A percentile compares a stretch with the other conserved stretches of the same genome.
phyloP scores from a whole-genome alignment of 2,113 vertebrate species.

The Scatophagus argus region DNA sequence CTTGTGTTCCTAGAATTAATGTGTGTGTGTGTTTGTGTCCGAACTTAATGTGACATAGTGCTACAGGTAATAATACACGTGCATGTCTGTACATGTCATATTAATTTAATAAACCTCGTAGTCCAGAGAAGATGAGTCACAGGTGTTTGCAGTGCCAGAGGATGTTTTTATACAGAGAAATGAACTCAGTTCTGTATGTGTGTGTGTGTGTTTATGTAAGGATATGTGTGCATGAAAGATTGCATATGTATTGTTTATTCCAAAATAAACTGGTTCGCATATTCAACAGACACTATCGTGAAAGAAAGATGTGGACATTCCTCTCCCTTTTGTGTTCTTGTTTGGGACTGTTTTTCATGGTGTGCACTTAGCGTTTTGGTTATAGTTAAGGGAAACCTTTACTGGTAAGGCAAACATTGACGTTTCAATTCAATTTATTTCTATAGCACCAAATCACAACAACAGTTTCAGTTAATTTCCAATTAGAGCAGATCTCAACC shows the following conservation, averaged over 20 bases:
- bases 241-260: background rate
- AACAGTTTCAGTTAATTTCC: too few species aligned
- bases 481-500: too few species aligned
- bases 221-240: background rate
- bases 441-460: too few species aligned
- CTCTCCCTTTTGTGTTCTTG: background rate
- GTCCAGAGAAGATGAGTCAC: conserved; percentile 59
- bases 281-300: background rate
- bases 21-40: conserved; percentile 18
- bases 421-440: too few species aligned
- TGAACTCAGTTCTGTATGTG: background rate
- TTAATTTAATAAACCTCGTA: conserved; percentile 35
- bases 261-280: background rate
- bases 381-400: too few species aligned
- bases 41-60: conserved; percentile 36
- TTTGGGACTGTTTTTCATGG: background rate
- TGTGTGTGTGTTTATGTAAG: background rate
- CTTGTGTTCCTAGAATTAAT: conserved; percentile 10
- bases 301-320: background rate
- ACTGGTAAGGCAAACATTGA: too few species aligned
- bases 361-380: background rate
- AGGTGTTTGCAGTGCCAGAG: conserved; percentile 49
- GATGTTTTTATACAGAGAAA: conserved; percentile 12
- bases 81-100: conserved; percentile 30
- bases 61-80: conserved; percentile 40